These are phyloP conservation scores for Pelobates fuscus DNA, from an alignment of 2,113 vertebrate genomes.

Conservation along the genomic window DNA sequence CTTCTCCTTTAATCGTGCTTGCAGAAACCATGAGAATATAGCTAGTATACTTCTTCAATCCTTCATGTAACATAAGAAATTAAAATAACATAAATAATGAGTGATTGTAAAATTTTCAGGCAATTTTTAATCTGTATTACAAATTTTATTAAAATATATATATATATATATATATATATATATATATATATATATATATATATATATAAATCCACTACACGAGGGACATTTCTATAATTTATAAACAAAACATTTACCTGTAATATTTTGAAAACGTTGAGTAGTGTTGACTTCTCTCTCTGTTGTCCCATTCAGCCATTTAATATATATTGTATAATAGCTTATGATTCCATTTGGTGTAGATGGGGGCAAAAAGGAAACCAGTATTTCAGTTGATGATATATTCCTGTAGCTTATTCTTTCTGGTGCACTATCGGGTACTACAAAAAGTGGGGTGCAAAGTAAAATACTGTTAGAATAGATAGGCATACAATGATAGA, in stretches of 20 bases:
- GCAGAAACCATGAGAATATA: slow-evolving; percentile 71
- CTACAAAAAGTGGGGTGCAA: no score
- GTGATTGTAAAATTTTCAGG: no score
- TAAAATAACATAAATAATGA: neutral
- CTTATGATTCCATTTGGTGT: slow-evolving; percentile 73
- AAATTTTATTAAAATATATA: no score
- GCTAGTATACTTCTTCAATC: slow-evolving; percentile 70
- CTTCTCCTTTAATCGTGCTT: slow-evolving; percentile 70
- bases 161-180: no score
- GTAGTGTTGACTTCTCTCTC: slow-evolving; percentile 67
- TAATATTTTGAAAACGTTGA: slow-evolving; percentile 57
- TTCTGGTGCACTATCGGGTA: slow-evolving; percentile 73
- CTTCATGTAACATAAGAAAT: slow-evolving; percentile 51
- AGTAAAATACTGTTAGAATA: no score
- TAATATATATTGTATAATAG: slow-evolving; percentile 73
- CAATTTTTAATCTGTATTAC: no score
- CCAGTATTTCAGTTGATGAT: slow-evolving; percentile 70
- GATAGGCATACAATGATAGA: no score
- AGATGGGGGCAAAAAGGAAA: slow-evolving; percentile 70
- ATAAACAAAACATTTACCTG: no score
- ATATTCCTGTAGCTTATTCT: slow-evolving; percentile 73
- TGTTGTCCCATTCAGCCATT: slow-evolving; percentile 59
- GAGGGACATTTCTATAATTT: no score
- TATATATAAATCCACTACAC: no score
- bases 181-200: no score